These are phyloP conservation scores for Ptycholaimellus sp. DNA, from an alignment of 2,888 invertebrate species.

Conservation along the genomic window DNA sequence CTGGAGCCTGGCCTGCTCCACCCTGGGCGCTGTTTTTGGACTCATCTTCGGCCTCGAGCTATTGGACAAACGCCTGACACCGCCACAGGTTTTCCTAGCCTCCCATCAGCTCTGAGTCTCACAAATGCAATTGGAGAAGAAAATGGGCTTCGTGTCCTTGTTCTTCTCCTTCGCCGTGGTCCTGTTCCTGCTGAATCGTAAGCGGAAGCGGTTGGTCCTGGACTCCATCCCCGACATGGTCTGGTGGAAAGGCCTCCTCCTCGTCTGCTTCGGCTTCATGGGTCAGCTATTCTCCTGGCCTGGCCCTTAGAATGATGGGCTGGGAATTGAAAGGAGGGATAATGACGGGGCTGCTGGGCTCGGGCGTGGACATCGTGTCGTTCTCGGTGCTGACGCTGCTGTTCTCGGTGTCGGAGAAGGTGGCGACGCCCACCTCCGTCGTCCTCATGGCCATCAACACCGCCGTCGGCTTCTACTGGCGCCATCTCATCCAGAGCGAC, in stretches of 20 bases:
- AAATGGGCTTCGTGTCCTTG: slow-evolving; percentile 24
- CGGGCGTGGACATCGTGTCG: slow-evolving; percentile 22
- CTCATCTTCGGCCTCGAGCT: too few species aligned
- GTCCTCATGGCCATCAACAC: slow-evolving; percentile 21
- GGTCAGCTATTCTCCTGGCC: too few species aligned
- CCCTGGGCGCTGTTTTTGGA: slow-evolving; percentile 9
- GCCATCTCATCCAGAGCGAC: slow-evolving; percentile 15
- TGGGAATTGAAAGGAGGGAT: too few species aligned
- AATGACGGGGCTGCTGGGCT: slow-evolving; percentile 21
- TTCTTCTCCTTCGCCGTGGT: slow-evolving; percentile 24
- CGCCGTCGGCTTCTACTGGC: slow-evolving; percentile 18
- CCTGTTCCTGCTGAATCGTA: slow-evolving; percentile 20
- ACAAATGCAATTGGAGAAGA: slow-evolving; percentile 17
- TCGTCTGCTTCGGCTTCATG: slow-evolving; percentile 18
- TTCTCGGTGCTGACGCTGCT: slow-evolving; percentile 18
- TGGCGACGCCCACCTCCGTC: slow-evolving; percentile 24
- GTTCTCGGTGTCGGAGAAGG: slow-evolving; percentile 18
- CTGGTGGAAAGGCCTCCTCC: slow-evolving; percentile 15
- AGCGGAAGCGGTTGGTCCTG: slow-evolving; percentile 11
- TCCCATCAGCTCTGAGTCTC: slow-evolving; percentile 9
- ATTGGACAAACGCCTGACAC: too few species aligned
- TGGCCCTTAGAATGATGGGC: too few species aligned
- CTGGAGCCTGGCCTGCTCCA: slow-evolving; percentile 6
- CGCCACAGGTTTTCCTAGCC: too few species aligned
- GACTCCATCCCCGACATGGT: slow-evolving; percentile 10